Base-by-base conservation (phyloP, 2,888 invertebrate species). In the Lacanobia oleracea region DNA sequence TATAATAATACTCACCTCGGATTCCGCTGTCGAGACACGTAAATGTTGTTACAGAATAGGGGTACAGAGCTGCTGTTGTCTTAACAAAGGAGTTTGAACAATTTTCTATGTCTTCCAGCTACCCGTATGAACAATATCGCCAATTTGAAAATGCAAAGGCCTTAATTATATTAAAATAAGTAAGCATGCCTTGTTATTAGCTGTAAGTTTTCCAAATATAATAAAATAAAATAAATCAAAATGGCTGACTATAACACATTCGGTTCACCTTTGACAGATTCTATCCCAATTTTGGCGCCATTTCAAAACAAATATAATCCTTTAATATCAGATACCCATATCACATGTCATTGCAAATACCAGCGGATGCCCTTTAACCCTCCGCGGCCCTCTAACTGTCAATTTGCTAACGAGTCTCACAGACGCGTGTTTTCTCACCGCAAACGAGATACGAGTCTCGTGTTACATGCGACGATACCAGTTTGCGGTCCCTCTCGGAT, bases 391-490 rank as follows among this genome's bases (percentile, higher is more conserved):
- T 27, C 43, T 56, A 50, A 45, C 60, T 65, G 56, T 74, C 69
- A 82, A 67, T 67, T 72, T 63, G 54, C 65, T 40, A 80, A 80
- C 56, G 48, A 76, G 53, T 43, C 37, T 51, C 43, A 37, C 61
- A 56, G 43, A 40, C 61, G 72, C 53, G 53, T 75, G 57, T 70
- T 73, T 61, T 69, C 62, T 61, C 65, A 68, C 70, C 75, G 53
- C 72, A 65, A 64, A 75, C 40, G 63, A 76, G 65, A 70, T 74
- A 27, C 37, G 23, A 21, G 33, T 72, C 66, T 71, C 67, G 12
- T 45, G 56, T 81, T 81, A 67, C 73, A 66, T 33, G 65, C 27
- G 48, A 62, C 18, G 61, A 62, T 62, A 67, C 59, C 37, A 82
- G 60, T 71, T 71, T 60, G 57, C 53, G 59, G 59, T 71, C 53